Conservation (phyloP, 2,113 vertebrate species). For the Gymnocephalus cernua region DNA sequence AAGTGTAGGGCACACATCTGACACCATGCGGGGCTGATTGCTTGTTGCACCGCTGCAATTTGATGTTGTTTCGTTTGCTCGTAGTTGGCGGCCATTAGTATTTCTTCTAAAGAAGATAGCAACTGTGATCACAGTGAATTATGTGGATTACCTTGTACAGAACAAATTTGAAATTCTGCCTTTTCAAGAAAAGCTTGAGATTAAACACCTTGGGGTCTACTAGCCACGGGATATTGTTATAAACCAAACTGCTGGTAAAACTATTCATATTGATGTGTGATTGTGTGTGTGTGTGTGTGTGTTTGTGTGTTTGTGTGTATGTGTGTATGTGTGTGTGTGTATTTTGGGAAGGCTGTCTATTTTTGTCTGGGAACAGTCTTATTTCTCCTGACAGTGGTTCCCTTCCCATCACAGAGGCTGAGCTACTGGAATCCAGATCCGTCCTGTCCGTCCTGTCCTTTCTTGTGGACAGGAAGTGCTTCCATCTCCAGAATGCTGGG, state of each 20-base stretch:
- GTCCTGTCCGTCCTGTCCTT: background rate
- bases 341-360: background rate
- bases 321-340: too few relatives aligned
- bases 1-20: background rate
- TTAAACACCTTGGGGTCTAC: background rate
- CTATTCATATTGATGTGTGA: too few relatives aligned
- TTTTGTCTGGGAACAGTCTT: conserved; percentile 14
- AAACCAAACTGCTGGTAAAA: background rate
- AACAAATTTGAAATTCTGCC: background rate
- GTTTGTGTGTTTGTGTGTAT: too few relatives aligned
- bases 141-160: background rate
- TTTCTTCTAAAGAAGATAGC: background rate
- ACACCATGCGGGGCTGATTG: background rate
- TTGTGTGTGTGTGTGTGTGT: too few relatives aligned
- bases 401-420: conserved; percentile 25
- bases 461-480: conserved; percentile 30
- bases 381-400: conserved; percentile 26
- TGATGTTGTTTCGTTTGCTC: background rate
- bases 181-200: background rate
- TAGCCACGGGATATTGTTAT: background rate
- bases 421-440: conserved; percentile 6
- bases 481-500: too few relatives aligned
- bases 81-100: background rate
- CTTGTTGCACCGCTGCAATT: background rate
- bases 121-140: background rate